These are phyloP conservation scores for Camponotus floridanus DNA, from an alignment of 1,140 invertebrate genomes.

Conservation along the genomic window DNA sequence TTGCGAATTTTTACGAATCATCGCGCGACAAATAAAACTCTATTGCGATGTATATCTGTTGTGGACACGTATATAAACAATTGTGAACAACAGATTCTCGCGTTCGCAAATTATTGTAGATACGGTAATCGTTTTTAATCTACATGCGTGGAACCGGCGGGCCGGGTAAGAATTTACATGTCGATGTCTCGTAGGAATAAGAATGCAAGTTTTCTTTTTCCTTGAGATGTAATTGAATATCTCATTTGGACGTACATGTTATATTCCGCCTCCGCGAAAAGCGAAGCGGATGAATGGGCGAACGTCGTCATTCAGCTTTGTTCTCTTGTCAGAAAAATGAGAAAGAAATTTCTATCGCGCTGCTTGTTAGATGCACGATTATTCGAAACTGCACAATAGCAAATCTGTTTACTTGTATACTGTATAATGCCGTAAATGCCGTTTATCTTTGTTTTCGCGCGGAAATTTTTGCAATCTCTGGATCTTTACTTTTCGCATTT, in stretches of 20 bases:
- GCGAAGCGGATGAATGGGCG: constrained; percentile 1
- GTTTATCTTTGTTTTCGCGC: neutral
- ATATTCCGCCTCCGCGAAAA: neutral
- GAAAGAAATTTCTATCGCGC: neutral
- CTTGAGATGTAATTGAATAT: constrained; percentile 6
- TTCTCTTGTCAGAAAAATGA: neutral
- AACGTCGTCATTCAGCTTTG: neutral
- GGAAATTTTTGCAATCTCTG: neutral
- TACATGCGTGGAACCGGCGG: constrained; percentile 71
- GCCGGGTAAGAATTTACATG: constrained; percentile 66
- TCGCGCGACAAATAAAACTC: constrained; percentile 52
- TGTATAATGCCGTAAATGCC: neutral
- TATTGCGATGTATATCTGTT: constrained; percentile 33
- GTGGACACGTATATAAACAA: constrained; percentile 47
- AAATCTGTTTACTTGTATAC: neutral
- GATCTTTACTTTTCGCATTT: neutral
- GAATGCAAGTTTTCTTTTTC: constrained; percentile 33
- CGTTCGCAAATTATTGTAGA: constrained; percentile 56
- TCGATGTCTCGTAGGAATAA: constrained; percentile 52
- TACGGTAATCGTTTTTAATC: constrained; percentile 65
- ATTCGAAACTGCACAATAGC: neutral
- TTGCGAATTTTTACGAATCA: constrained; percentile 52
- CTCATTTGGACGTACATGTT: neutral
- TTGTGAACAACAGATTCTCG: constrained; percentile 34
- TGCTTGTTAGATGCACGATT: neutral